Evolutionary conservation across 2,797 vertebrate species (phyloP), one percentile per base, ranked within the genome.

Genomic region (Anguilla marmorata): DNA sequence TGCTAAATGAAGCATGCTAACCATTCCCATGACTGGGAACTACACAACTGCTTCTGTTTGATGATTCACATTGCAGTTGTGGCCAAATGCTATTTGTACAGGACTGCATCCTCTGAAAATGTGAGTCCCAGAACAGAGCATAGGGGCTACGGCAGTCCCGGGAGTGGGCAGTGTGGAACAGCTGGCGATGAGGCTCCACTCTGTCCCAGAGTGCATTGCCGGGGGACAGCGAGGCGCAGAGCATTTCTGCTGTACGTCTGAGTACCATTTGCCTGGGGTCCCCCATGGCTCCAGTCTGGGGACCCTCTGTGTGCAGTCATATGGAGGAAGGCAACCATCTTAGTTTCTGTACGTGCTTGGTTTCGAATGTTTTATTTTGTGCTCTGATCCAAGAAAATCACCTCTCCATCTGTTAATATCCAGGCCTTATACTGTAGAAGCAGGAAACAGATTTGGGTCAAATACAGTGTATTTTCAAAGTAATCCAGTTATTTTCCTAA

Each of bases 171-270:
- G 76, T 84, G 41, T 52, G 7, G 82, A 60, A 41, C 88, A 86
- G 90, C 50, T 84, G 86, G 27, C 74, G 6, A 37, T 33, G 12
- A n/a, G 41, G 87, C 87, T 89, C 86, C 79, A 87, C 86, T 41
- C 12, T 9, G 37, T 79, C 52, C 69, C 50, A 12, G 72, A 69
- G 74, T 52, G 52, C 30, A 3, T 33, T 48, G 19, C 33, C 24
- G n/a, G 86, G 79, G 48, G 16, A 60, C 48, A 88, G 54, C 80
- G n/a, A 37, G 86, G 27, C 6, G 4, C 72, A 37, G 90, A 56
- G 88, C 84, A 89, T 86, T 90, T 93, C 89, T 94, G 92, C 58
- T 91, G 85, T 86, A 86, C 89, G 89, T 90, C 91, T 92, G 91
- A 86, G 91, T 88, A 85, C 88, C 91, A 89, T 86, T 87, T 86